A percentile compares a stretch with the other conserved stretches of the same genome.
Conservation (phyloP, 1,140 invertebrate genomes). For the Drosophila pallidifrons region DNA sequence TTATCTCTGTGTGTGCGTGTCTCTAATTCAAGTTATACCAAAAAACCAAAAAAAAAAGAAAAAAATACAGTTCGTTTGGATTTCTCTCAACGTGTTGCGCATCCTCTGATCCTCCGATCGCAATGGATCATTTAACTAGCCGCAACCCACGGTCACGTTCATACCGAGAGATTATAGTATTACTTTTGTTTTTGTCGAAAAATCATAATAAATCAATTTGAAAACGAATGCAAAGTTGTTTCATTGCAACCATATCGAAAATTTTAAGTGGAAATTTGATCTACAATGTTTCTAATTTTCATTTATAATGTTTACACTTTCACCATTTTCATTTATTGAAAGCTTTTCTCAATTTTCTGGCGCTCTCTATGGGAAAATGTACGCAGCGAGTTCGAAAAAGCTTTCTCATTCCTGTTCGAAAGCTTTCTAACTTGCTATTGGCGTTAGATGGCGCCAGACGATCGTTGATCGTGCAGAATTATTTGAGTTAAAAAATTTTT, state of each 20-base stretch:
- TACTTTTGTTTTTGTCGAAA: conserved; percentile 80
- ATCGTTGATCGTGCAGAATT: conserved; percentile 17
- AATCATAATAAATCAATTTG: conserved; percentile 66
- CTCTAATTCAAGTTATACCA: conserved; percentile 29
- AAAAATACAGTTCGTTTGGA: conserved; percentile 20
- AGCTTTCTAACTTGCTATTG: conserved; percentile 36
- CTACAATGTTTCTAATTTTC: background rate
- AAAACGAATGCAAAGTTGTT: conserved; percentile 42
- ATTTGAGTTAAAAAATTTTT: background rate
- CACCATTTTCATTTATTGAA: background rate
- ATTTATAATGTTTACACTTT: background rate
- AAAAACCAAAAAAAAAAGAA: background rate
- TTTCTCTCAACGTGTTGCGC: conserved; percentile 22
- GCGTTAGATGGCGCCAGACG: conserved; percentile 60
- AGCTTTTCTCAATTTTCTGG: conserved; percentile 23
- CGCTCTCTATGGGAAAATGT: conserved; percentile 49
- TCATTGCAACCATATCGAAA: background rate
- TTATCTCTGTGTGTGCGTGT: conserved; percentile 52
- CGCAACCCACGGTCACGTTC: conserved; percentile 42
- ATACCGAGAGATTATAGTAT: conserved; percentile 69
- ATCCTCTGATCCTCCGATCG: conserved; percentile 20
- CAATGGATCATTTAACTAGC: conserved; percentile 21
- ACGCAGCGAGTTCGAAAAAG: conserved; percentile 50
- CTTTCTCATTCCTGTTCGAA: conserved; percentile 32
- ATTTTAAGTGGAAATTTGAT: background rate